Evolutionary conservation across 2,888 invertebrate genomes (phyloP).

Genomic region (Tuta absoluta): DNA sequence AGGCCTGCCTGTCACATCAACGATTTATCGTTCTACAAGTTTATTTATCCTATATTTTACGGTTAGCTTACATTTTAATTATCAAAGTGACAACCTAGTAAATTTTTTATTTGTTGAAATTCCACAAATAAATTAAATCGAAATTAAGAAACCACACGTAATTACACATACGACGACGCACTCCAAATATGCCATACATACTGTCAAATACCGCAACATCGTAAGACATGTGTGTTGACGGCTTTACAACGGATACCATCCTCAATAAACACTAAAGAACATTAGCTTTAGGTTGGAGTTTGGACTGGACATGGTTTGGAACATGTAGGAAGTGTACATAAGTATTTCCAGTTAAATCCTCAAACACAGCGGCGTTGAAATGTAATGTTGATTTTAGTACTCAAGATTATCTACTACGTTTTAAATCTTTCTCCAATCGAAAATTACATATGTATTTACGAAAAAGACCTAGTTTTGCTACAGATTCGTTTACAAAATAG

Average conservation of each 20-base stretch:
- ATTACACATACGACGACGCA: too few relatives aligned
- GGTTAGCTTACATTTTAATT: not conserved
- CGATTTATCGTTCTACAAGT: not conserved
- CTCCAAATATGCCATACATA: too few relatives aligned
- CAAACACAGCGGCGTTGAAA: constrained; percentile 22
- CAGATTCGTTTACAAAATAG: too few relatives aligned
- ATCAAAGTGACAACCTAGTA: too few relatives aligned
- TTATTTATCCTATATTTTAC: not conserved
- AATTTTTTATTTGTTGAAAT: too few relatives aligned
- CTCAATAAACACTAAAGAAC: not conserved
- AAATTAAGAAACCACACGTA: too few relatives aligned
- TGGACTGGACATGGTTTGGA: constrained; percentile 40
- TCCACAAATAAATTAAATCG: too few relatives aligned
- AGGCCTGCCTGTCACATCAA: constrained; percentile 18
- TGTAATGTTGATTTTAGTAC: constrained; percentile 25
- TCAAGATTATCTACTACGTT: too few relatives aligned
- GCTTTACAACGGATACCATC: not conserved
- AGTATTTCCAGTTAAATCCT: constrained; percentile 19
- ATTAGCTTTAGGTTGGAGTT: constrained; percentile 32
- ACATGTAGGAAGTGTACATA: constrained; percentile 53
- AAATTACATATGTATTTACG: not conserved
- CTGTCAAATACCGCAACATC: too few relatives aligned
- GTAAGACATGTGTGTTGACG: too few relatives aligned
- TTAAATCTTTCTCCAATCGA: too few relatives aligned
- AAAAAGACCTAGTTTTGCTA: not conserved